Percentiles rank a stretch among this genome's conserved stretches.
Evolutionary conservation across 2,888 invertebrate species (phyloP).

Genomic region (Morpho achilles): DNA sequence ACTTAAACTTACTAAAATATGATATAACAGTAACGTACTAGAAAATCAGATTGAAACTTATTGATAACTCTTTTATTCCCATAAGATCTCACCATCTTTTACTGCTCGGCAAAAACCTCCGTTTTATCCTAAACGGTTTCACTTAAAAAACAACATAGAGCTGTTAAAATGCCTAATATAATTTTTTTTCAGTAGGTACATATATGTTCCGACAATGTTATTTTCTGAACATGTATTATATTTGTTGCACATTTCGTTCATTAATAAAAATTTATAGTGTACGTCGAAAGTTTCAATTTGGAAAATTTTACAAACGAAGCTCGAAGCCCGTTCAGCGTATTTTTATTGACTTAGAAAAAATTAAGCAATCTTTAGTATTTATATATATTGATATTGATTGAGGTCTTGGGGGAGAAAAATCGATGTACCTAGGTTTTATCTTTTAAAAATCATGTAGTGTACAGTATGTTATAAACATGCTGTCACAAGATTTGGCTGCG

Average conservation of each 20-base stretch:
- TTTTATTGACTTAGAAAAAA: too few relatives aligned
- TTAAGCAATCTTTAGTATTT: too few relatives aligned
- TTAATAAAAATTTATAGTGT: slow-evolving; percentile 31
- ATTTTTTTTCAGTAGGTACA: slow-evolving; percentile 11
- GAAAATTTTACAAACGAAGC: too few relatives aligned
- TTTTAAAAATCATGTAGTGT: too few relatives aligned
- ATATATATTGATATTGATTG: too few relatives aligned
- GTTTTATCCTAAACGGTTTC: slow-evolving; percentile 62
- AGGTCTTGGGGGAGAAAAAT: too few relatives aligned
- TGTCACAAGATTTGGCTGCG: too few relatives aligned
- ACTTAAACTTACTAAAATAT: too few relatives aligned
- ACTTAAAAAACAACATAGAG: slow-evolving; percentile 51
- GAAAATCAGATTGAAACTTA: slow-evolving; percentile 52
- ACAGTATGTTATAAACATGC: too few relatives aligned
- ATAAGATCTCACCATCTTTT: slow-evolving; percentile 63
- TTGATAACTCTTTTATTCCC: slow-evolving; percentile 69
- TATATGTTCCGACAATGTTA: too few relatives aligned
- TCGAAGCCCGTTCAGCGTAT: too few relatives aligned
- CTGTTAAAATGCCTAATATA: slow-evolving; percentile 43
- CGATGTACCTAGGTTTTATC: too few relatives aligned
- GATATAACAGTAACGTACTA: slow-evolving; percentile 17
- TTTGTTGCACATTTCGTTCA: slow-evolving; percentile 66
- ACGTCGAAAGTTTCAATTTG: slow-evolving; percentile 17
- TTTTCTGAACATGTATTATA: slow-evolving; percentile 30
- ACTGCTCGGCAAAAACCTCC: slow-evolving; percentile 56